phyloP scores from a whole-genome alignment of 1,140 invertebrate species.

The Musca vetustissima region DNA sequence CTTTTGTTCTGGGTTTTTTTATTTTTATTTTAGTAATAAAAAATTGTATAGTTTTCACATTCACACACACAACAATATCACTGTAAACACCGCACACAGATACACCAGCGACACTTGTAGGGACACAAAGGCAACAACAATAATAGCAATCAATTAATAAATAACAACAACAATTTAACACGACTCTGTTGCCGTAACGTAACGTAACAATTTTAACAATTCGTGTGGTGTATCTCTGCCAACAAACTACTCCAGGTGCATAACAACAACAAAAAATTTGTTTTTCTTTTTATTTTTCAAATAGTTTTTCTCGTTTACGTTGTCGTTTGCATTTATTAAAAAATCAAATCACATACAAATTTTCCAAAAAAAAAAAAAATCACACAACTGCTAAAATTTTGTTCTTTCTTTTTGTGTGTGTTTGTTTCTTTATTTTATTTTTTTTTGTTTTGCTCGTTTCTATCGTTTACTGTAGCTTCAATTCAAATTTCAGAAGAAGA shows the following conservation, averaged over 20 bases:
- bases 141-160: too few species aligned
- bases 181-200: too few species aligned
- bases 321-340: neutral
- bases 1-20: too few species aligned
- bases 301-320: neutral
- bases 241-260: neutral
- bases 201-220: too few species aligned
- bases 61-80: too few species aligned
- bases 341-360: neutral
- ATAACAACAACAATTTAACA: too few species aligned
- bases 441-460: constrained; percentile 7
- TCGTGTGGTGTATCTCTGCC: too few species aligned
- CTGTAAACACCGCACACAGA: too few species aligned
- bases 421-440: constrained; percentile 4
- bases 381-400: constrained; percentile 4
- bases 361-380: neutral
- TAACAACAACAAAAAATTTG: constrained; percentile 10
- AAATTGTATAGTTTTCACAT: too few species aligned
- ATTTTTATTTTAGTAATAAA: too few species aligned
- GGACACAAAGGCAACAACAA: too few species aligned
- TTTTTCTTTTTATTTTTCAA: neutral
- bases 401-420: constrained; percentile 7
- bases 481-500: constrained; percentile 8
- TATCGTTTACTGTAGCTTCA: constrained; percentile 1
- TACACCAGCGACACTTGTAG: too few species aligned